Evolutionary conservation across 2,888 invertebrate species (phyloP).

Genomic region (Amaurobius ferox): DNA sequence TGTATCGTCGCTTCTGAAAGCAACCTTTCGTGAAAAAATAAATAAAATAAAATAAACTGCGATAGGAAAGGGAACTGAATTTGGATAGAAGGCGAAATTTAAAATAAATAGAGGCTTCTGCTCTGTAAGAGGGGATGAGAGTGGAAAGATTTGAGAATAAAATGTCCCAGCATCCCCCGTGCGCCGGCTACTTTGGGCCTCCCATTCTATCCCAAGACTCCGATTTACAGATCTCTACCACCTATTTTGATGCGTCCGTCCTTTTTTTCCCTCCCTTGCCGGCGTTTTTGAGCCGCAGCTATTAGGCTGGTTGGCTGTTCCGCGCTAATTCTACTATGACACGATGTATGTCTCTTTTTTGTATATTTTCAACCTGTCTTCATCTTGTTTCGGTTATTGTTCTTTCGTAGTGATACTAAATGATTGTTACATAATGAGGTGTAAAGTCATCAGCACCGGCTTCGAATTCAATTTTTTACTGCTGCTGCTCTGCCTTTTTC

Average conservation of each 20-base stretch:
- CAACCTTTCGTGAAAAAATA: too few relatives aligned
- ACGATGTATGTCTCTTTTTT: neutral
- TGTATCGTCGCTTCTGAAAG: too few relatives aligned
- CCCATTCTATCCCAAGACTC: neutral
- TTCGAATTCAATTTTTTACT: constrained; percentile 1
- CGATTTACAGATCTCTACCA: neutral
- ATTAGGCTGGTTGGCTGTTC: constrained; percentile 9
- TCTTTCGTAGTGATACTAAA: neutral
- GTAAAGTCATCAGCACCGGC: constrained; percentile 28
- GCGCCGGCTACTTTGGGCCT: constrained; percentile 5
- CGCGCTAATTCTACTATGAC: constrained; percentile 16
- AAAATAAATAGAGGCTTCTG: too few relatives aligned
- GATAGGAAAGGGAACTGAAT: too few relatives aligned
- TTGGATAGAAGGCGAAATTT: too few relatives aligned
- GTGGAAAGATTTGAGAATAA: neutral
- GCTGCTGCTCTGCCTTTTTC: neutral
- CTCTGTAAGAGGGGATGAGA: neutral
- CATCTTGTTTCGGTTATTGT: constrained; percentile 8
- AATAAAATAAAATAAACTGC: too few relatives aligned
- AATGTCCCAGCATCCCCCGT: neutral
- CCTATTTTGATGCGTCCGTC: neutral
- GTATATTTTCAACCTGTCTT: neutral
- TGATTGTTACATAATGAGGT: constrained; percentile 28
- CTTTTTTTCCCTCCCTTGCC: neutral
- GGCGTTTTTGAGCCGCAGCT: constrained; percentile 3